A percentile compares a stretch with the other conserved stretches of the same genome.
These are phyloP conservation scores for Orchesella cincta DNA, from an alignment of 1,140 invertebrate genomes.

Conservation along the genomic window DNA sequence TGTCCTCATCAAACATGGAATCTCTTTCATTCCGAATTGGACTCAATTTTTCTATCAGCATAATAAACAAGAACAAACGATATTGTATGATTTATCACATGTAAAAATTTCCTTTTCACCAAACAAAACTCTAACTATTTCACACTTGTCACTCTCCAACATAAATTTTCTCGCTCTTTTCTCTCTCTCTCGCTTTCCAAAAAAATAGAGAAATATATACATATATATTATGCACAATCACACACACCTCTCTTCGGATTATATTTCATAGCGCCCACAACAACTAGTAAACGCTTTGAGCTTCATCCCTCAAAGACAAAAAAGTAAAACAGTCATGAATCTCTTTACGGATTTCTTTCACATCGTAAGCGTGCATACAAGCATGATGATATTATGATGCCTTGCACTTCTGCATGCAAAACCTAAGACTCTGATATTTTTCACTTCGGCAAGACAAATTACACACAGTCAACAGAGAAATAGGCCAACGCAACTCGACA, in stretches of 20 bases:
- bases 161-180: no score
- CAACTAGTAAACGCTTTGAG: no score
- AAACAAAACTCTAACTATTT: not conserved
- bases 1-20: slow-evolving; percentile 25
- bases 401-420: no score
- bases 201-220: not conserved
- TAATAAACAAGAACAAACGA: slow-evolving; percentile 26
- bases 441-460: not conserved
- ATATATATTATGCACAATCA: no score
- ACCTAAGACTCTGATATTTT: not conserved
- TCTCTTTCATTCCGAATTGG: slow-evolving; percentile 39
- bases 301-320: no score
- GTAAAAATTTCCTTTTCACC: not conserved
- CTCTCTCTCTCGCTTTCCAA: not conserved
- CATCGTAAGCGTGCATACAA: no score
- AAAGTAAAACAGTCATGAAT: no score
- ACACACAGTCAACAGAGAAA: not conserved
- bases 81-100: not conserved
- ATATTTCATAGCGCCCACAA: no score
- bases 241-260: no score
- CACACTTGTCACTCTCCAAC: no score
- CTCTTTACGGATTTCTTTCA: no score
- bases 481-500: not conserved
- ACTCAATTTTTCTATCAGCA: slow-evolving; percentile 49
- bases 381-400: no score